Percentiles rank a stretch among this genome's conserved stretches.
Evolutionary conservation across 2,113 vertebrate genomes (phyloP).

Genomic region (Prunella fulvescens): DNA sequence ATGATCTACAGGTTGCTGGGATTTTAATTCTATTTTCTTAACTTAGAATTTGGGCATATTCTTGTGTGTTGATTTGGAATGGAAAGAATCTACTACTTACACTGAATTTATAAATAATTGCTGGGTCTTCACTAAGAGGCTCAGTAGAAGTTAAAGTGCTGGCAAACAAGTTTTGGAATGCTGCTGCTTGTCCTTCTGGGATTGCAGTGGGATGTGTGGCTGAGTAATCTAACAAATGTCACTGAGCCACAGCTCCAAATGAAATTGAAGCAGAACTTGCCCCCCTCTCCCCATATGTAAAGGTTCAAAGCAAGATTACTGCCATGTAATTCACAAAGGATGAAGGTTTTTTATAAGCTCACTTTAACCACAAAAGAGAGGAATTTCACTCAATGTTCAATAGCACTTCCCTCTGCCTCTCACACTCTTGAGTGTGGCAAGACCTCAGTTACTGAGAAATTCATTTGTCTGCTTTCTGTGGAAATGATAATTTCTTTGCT

Average conservation of each 20-base stretch:
- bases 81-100: not conserved
- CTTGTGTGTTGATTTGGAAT: not conserved
- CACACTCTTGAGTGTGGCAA: not conserved
- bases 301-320: not conserved
- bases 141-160: not conserved
- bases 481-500: not conserved
- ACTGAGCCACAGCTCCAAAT: not conserved
- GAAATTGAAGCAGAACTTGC: not conserved
- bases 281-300: fast-evolving
- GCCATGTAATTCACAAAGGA: not conserved
- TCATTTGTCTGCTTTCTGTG: not conserved
- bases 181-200: not conserved
- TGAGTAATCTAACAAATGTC: not conserved
- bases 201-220: not conserved
- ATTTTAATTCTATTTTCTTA: not conserved
- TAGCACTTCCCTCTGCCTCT: not conserved
- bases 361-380: not conserved
- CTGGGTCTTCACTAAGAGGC: not conserved
- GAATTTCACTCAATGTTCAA: not conserved
- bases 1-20: not conserved
- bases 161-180: not conserved
- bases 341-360: not conserved
- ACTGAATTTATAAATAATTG: not conserved
- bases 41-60: not conserved
- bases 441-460: not conserved